Evolutionary conservation across 2,113 vertebrate species (phyloP).

Genomic region (Ursus arctos): DNA sequence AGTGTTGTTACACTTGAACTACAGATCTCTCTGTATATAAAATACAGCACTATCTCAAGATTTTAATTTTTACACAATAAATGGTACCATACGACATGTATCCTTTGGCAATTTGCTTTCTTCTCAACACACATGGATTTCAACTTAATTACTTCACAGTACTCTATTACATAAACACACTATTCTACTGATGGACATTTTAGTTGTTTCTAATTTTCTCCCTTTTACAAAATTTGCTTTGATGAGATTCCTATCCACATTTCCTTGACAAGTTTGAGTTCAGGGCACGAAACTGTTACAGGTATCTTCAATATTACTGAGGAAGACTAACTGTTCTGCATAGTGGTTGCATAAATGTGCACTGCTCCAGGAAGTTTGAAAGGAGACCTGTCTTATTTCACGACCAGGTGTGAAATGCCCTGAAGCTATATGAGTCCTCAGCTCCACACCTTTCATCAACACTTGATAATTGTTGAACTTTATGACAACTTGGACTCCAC

Average conservation of each 20-base stretch:
- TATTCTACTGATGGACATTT: neutral
- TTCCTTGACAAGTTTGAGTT: neutral
- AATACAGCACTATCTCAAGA: neutral
- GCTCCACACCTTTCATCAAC: neutral
- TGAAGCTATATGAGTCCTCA: no score
- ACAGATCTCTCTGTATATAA: neutral
- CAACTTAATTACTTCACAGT: neutral
- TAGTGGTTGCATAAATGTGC: neutral
- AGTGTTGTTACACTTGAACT: neutral
- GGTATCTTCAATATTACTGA: neutral
- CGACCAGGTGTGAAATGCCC: neutral
- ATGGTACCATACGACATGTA: neutral
- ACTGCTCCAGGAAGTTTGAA: neutral
- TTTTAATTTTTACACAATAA: neutral
- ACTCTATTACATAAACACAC: neutral
- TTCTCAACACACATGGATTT: neutral
- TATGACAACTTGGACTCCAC: neutral
- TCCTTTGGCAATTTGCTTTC: neutral
- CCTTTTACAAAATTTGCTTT: neutral
- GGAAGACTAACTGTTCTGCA: neutral
- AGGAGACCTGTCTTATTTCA: neutral
- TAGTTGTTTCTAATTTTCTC: neutral
- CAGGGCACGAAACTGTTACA: neutral
- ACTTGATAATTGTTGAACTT: neutral
- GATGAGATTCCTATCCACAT: neutral